Evolutionary conservation across 2,888 invertebrate species (phyloP), one percentile per base, ranked within the genome.

Genomic region (Megastigmus dorsalis): DNA sequence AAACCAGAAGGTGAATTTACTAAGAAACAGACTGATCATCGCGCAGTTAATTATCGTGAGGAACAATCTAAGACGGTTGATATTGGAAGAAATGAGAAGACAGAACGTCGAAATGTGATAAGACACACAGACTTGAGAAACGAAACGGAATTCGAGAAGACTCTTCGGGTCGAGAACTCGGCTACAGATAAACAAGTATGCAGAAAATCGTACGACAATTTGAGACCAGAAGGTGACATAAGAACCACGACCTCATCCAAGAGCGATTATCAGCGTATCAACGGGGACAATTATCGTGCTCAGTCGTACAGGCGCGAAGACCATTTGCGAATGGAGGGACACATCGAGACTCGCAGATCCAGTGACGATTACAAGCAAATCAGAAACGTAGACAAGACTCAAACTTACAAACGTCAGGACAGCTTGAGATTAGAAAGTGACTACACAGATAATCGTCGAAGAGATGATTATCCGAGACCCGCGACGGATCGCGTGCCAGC

Each of bases 261-360:
- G 15, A 67, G 38, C 23, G 65, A 73, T 6, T 62, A 66, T 7
- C 76, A 76, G 15, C 76, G 62, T 1, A 13, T 55, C 15, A 45
- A 62, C 23, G 67, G 63, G 0, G 67, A 72, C 0, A 71, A 72
- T 28, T 71, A 71, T 20, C 67, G 59, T 0, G 41, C 76, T 3
- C 71, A 75, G 15, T 18, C 59, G 9, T 76, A 72, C 41, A 45
- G 65, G 81, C 92, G 91, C 78, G 91, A 92, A 85, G 94, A 94
- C 84, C 92, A 94, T 83, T 87, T 93, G 1, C 91, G 89, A 83
- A 91, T 93, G 90, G 93, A 93, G 85, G 94, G 93, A 1, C 90
- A 89, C 60, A n/a, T 68, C 9, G 71, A 75, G 2, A 67, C 60
- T 10, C 89, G 88, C 79, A 88, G 91, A 26, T 89, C 90, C 15